phyloP scores from a whole-genome alignment of 2,888 invertebrate species.

The Quadroppia sp. region DNA sequence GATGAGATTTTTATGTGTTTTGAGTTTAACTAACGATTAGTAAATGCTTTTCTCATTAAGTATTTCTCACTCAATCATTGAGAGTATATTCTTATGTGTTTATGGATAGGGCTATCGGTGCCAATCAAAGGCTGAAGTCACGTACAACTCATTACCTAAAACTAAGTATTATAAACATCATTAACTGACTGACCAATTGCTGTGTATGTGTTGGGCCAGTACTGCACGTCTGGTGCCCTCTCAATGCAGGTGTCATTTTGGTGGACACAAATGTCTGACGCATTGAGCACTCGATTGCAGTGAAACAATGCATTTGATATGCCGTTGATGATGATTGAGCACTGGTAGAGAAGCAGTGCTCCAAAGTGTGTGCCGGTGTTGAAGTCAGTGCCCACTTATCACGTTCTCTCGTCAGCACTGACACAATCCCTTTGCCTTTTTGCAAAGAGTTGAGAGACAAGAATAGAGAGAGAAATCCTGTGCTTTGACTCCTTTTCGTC shows the following conservation, averaged over 20 bases:
- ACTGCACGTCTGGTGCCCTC: not conserved
- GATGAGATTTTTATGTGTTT: slow-evolving; percentile 4
- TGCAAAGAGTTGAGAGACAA: not conserved
- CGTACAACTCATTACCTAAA: slow-evolving; percentile 28
- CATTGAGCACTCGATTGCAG: not conserved
- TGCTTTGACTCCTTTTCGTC: not conserved
- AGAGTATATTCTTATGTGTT: not conserved
- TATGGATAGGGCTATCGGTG: not conserved
- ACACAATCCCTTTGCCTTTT: slow-evolving; percentile 6
- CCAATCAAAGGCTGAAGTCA: slow-evolving; percentile 19
- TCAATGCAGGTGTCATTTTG: slow-evolving; percentile 11
- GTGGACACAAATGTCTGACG: not conserved
- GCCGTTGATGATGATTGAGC: slow-evolving; percentile 22
- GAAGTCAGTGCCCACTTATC: slow-evolving; percentile 23
- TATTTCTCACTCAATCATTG: not conserved
- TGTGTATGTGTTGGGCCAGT: slow-evolving; percentile 16
- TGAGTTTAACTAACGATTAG: not conserved
- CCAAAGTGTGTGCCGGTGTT: not conserved
- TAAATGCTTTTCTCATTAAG: slow-evolving; percentile 6
- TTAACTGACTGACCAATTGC: slow-evolving; percentile 9
- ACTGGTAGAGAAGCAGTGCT: not conserved
- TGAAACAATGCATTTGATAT: slow-evolving; percentile 31
- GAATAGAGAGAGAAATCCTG: not conserved
- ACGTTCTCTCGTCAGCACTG: not conserved
- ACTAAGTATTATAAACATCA: slow-evolving; percentile 31